Conservation (phyloP, 2,797 vertebrate genomes). For the Spinibarbus caldwelli region DNA sequence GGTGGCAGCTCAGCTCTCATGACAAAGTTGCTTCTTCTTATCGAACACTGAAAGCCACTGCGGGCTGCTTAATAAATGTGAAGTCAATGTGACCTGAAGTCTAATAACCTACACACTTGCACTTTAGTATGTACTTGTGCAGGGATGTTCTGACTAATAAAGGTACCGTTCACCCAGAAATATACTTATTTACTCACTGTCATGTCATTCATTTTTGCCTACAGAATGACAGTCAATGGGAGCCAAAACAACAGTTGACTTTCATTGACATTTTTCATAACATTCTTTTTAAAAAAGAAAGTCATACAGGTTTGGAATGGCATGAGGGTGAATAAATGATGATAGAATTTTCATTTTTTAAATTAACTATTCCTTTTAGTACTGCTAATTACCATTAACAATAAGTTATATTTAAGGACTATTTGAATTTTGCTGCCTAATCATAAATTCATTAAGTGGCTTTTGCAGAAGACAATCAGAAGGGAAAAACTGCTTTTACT, state of each 20-base stretch:
- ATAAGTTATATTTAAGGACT: no score
- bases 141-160: not conserved
- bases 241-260: not conserved
- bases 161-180: not conserved
- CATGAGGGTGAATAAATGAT: no score
- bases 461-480: slow-evolving; percentile 31
- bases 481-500: slow-evolving; percentile 31
- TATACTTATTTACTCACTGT: not conserved
- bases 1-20: not conserved
- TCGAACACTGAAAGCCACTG: not conserved
- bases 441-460: not conserved
- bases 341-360: no score
- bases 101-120: not conserved
- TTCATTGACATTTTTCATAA: not conserved
- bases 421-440: not conserved
- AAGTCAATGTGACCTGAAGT: not conserved
- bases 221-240: not conserved
- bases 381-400: not conserved
- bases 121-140: not conserved
- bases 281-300: not conserved
- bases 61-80: not conserved
- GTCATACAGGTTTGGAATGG: not conserved
- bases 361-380: not conserved
- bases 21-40: not conserved
- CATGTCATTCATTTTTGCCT: not conserved